Evolutionary conservation across 2,888 invertebrate species (phyloP).

Genomic region (Actias luna): DNA sequence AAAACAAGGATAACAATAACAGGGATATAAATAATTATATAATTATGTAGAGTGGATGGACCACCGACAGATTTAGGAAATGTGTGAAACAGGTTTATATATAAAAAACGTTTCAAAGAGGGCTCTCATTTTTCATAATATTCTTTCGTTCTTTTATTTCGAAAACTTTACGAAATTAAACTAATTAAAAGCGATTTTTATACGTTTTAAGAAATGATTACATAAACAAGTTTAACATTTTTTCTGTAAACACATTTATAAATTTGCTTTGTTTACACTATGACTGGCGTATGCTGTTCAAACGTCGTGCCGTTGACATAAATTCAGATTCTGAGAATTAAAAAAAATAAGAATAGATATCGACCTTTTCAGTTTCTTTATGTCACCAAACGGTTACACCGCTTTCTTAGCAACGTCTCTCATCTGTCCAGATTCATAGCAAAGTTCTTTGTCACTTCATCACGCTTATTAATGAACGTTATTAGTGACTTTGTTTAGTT

Average conservation of each 20-base stretch:
- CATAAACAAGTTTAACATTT: background rate
- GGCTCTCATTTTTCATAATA: conserved; percentile 7
- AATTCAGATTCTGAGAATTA: no score
- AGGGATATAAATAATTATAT: no score
- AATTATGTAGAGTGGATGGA: no score
- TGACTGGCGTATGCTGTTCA: background rate
- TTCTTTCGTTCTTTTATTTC: conserved; percentile 12
- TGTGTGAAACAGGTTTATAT: no score
- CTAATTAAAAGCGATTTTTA: conserved; percentile 12
- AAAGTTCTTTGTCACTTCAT: background rate
- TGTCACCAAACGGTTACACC: no score
- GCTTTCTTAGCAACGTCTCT: no score
- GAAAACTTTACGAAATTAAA: conserved; percentile 14
- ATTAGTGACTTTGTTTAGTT: background rate
- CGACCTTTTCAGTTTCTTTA: no score
- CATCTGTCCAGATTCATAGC: background rate
- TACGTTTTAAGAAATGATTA: conserved; percentile 7
- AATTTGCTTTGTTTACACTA: background rate
- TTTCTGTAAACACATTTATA: background rate
- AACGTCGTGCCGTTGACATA: background rate
- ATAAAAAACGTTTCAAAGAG: background rate
- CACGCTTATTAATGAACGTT: background rate
- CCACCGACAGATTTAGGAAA: no score
- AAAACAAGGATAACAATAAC: no score
- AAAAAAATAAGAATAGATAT: no score